Base-by-base conservation (phyloP, 2,888 invertebrate species). In the Helleia helle region DNA sequence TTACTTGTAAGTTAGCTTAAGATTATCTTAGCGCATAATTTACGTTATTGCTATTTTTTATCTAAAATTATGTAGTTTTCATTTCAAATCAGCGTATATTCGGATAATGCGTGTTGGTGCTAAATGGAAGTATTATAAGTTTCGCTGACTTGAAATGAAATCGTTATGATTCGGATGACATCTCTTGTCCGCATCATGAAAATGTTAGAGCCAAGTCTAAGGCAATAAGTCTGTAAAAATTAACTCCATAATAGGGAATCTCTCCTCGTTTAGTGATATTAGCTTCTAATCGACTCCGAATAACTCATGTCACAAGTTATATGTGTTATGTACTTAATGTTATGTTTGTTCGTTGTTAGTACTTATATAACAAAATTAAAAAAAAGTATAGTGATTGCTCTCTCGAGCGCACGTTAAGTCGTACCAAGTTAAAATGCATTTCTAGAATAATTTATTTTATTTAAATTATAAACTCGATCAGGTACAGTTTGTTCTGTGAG, bases 261-360 rank as follows among this genome's bases (percentile, higher is more conserved):
- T 73, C 68, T 77, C 81, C 80, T 81, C 71, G 68, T 72, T 79
- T 83, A 84, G 84, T 84, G 84, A 84, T 84, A 84, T 77, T 84
- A 84, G 84, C 73, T 80, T 71, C 80, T 84, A 84, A 81, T 79
- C 73, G 47, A 70, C 65, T 74, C 68, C 68, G 71, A 76, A 65
- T 71, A 66, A 80, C 74, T 67, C 71, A 71, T 72, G 83, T 84
- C 83, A 84, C 83, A 83, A 83, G 62, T 71, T 71, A 67, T 69
- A 70, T 62, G 68, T 73, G 65, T 51, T 71, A 66, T 62, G 62
- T 75, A 71, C 64, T 68, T 77, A 71, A 72, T 80, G 75, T 83
- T 83, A 79, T 76, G 74, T 81, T 80, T 80, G 76, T 77, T 73
- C 61, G 62, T 72, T 77, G 69, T 79, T 79, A 76, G 75, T 83